Evolutionary conservation across 1,140 invertebrate species (phyloP).

Genomic region (Philaenus spumarius): DNA sequence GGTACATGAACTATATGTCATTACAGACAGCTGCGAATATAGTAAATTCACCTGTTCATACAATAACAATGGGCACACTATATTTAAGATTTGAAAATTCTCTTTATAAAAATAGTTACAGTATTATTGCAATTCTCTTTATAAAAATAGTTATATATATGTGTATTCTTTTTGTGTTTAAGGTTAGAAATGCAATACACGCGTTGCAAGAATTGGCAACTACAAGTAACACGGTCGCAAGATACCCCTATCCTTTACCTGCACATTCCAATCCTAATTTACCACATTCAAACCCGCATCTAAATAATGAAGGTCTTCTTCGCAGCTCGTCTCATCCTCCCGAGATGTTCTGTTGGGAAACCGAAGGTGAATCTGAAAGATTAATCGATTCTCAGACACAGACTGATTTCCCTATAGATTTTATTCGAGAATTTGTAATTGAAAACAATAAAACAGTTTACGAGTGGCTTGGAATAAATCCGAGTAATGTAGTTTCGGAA

Average conservation of each 20-base stretch:
- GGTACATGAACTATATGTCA: too few species aligned
- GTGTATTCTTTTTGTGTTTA: too few species aligned
- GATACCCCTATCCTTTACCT: constrained; percentile 44
- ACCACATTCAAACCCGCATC: constrained; percentile 24
- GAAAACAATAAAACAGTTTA: constrained; percentile 23
- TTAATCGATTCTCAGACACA: constrained; percentile 35
- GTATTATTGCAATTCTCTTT: too few species aligned
- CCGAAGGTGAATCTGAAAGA: constrained; percentile 21
- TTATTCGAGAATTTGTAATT: constrained; percentile 19
- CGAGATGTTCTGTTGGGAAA: constrained; percentile 67
- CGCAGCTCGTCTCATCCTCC: constrained; percentile 73
- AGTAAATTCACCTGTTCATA: too few species aligned
- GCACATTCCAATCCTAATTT: constrained; percentile 65
- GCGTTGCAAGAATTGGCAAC: constrained; percentile 70
- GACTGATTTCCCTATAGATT: constrained; percentile 11
- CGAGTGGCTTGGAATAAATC: constrained; percentile 18
- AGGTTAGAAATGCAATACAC: constrained; percentile 74
- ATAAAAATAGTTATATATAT: too few species aligned
- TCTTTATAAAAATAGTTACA: too few species aligned
- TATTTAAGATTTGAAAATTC: too few species aligned
- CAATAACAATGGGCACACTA: too few species aligned
- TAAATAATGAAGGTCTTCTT: constrained; percentile 46
- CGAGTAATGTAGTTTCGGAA: neutral
- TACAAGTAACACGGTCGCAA: constrained; percentile 46
- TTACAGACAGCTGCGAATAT: too few species aligned